Conservation (phyloP, 1,140 invertebrate species). For the Drosophila tani region DNA sequence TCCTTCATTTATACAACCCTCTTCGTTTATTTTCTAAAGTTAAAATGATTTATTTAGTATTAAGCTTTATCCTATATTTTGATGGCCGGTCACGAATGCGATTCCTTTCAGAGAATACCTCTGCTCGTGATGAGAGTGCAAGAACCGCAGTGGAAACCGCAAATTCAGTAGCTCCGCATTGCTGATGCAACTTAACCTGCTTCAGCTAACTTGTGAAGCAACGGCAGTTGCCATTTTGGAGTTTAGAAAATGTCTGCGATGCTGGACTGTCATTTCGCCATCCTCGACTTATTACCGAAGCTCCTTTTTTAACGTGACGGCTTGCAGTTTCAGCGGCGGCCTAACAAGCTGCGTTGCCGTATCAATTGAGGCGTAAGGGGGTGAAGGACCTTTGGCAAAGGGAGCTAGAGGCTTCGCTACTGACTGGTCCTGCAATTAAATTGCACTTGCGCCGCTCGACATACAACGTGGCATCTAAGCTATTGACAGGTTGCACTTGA, state of each 20-base stretch:
- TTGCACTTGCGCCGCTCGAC: constrained; percentile 50
- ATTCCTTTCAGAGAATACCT: constrained; percentile 1
- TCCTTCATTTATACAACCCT: too few relatives aligned
- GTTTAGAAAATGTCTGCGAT: constrained; percentile 20
- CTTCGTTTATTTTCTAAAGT: neutral
- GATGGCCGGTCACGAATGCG: neutral
- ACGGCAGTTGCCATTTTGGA: constrained; percentile 18
- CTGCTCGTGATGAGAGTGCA: neutral
- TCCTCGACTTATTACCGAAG: constrained; percentile 72
- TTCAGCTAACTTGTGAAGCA: constrained; percentile 31
- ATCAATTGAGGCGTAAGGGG: constrained; percentile 28
- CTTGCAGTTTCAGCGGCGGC: constrained; percentile 29
- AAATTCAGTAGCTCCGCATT: constrained; percentile 56
- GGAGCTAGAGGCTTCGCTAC: constrained; percentile 7
- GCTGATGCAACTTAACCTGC: constrained; percentile 40
- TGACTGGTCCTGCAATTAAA: constrained; percentile 66
- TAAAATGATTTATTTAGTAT: neutral
- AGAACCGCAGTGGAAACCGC: constrained; percentile 42
- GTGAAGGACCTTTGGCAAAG: constrained; percentile 27
- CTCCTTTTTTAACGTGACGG: constrained; percentile 52
- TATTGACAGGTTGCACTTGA: constrained; percentile 75
- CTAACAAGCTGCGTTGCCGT: constrained; percentile 48
- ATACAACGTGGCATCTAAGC: constrained; percentile 52
- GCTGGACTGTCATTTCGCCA: constrained; percentile 45
- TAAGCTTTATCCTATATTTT: neutral